These are phyloP conservation scores for Scaptomyza polygonia DNA, from an alignment of 2,888 invertebrate genomes.

Conservation along the genomic window DNA sequence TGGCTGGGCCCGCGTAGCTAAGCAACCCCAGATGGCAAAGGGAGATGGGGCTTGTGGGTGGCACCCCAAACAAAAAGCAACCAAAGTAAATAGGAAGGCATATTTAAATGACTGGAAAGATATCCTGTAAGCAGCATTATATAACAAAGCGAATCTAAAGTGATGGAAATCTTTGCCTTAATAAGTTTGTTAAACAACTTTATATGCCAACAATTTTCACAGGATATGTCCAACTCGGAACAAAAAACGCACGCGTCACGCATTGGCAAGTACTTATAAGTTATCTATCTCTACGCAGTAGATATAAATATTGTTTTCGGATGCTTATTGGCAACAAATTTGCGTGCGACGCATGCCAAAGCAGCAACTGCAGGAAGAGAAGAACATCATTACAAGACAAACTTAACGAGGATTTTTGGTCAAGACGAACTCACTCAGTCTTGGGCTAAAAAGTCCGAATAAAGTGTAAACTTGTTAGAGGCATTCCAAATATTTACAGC, in stretches of 20 bases:
- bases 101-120: rapidly evolving
- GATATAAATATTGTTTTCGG: slow-evolving; percentile 76
- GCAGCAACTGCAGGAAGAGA: slow-evolving; percentile 9
- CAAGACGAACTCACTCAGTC: slow-evolving; percentile 27
- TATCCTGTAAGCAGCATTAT: background rate
- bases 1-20: slow-evolving; percentile 58
- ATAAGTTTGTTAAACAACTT: too few relatives aligned
- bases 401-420: slow-evolving; percentile 40
- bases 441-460: background rate
- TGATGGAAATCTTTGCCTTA: too few relatives aligned
- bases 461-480: too few relatives aligned
- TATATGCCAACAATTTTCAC: too few relatives aligned
- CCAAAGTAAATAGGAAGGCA: background rate
- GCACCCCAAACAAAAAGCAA: slow-evolving; percentile 15
- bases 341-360: slow-evolving; percentile 70
- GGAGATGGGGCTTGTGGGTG: background rate
- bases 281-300: slow-evolving; percentile 5
- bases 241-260: slow-evolving; percentile 63
- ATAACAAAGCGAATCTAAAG: background rate
- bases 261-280: slow-evolving; percentile 55
- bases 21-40: slow-evolving; percentile 49
- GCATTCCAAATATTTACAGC: slow-evolving; percentile 24
- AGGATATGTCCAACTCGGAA: slow-evolving; percentile 20
- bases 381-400: slow-evolving; percentile 63
- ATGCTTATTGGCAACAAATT: slow-evolving; percentile 78